These are phyloP conservation scores for Australoheros scitulus DNA, from an alignment of 2,113 vertebrate species.

Conservation along the genomic window DNA sequence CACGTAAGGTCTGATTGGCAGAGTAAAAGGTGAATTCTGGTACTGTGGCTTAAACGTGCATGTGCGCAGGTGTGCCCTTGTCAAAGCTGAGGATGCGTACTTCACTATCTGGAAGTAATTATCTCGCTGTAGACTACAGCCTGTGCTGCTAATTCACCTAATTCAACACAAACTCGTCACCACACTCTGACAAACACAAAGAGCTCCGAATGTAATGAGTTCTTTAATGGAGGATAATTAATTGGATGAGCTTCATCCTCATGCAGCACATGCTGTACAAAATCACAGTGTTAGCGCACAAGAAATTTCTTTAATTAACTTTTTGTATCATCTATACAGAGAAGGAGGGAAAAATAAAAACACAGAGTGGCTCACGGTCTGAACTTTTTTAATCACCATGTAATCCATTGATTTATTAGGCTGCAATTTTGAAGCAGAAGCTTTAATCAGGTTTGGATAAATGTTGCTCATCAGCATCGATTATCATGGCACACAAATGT, in stretches of 20 bases:
- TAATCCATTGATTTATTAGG: neutral
- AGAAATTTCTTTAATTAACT: slow-evolving; percentile 27
- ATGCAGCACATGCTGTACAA: neutral
- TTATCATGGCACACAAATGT: neutral
- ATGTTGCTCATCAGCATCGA: neutral
- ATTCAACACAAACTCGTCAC: slow-evolving; percentile 27
- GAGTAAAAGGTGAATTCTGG: neutral
- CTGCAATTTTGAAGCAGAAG: neutral
- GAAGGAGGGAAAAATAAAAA: neutral
- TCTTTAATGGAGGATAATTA: slow-evolving; percentile 50
- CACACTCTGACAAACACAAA: slow-evolving; percentile 25
- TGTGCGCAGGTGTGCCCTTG: neutral
- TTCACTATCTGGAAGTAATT: neutral
- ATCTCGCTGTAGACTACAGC: neutral
- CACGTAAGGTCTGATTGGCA: neutral
- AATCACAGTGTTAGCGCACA: slow-evolving; percentile 4
- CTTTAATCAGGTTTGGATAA: neutral
- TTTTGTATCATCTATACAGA: slow-evolving; percentile 3
- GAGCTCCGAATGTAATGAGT: slow-evolving; percentile 38
- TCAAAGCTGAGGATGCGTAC: neutral
- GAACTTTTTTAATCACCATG: neutral
- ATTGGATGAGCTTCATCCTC: slow-evolving; percentile 38
- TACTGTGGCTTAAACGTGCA: neutral
- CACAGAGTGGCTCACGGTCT: neutral
- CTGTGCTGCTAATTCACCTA: neutral